Evolutionary conservation across 2,888 invertebrate genomes (phyloP), one percentile per base, ranked within the genome.

Genomic region (Deroplatys truncata): DNA sequence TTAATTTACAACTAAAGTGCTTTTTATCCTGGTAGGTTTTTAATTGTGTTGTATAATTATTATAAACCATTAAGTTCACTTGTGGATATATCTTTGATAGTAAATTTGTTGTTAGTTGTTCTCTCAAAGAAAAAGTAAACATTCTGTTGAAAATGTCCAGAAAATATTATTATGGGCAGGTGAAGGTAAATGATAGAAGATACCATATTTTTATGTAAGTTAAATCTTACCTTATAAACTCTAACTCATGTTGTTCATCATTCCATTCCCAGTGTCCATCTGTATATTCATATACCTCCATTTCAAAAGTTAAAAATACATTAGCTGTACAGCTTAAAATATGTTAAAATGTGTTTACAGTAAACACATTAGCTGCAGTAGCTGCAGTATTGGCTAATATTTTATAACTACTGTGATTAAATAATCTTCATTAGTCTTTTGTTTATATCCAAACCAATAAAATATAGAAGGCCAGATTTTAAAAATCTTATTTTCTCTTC

Each of bases 251-350:
- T 4, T 90, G 90, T 28, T 86, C 89, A 1, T 94, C 94, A 90
- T 94, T 94, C 95, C 95, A 95, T 13, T 92, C 92, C 95, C 95
- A 95, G 91, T 94, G 94, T 0, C 95, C 95, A 91, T 94, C 90
- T n/a, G 20, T 49, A 85, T 28, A 85, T 29, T 85, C 85, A n/a
- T 35, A 85, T 16, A 20, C 8, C 25, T 72, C 56, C 56, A 72
- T 72, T 72, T 72, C 7, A 20, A 72, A 72, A 20, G 7, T 72
- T 43, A 43, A 43, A 43, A 72, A 72, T 72, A 72, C 5, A 72
- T 20, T 16, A 72, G 25, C 56, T 72, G 56, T 25, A 72, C 16
- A 72, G 56, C 56, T 72, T 56, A 20, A 72, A 72, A 72, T n/a
- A n/a, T 72, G 7, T 72, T 25, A 72, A 72, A 72, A 72, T 25